These are phyloP conservation scores for Gymnocheta viridis DNA, from an alignment of 2,888 invertebrate species.

Conservation along the genomic window DNA sequence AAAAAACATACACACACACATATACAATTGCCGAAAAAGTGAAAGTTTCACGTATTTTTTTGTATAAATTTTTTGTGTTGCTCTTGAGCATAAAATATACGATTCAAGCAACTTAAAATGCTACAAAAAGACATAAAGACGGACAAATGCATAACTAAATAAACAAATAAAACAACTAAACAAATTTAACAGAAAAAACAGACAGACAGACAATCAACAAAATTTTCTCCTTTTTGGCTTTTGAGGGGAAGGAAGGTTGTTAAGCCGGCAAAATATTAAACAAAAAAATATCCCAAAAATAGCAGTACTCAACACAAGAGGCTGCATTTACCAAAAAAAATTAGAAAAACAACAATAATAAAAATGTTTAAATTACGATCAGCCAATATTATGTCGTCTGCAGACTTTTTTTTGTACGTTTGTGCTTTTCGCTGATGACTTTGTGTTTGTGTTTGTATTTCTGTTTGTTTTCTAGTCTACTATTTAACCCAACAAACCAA, in stretches of 20 bases:
- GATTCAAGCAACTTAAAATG: slow-evolving; percentile 24
- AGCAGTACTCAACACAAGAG: background rate
- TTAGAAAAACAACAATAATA: slow-evolving; percentile 18
- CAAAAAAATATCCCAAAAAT: background rate
- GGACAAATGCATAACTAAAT: slow-evolving; percentile 36
- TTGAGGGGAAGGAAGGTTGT: slow-evolving; percentile 4
- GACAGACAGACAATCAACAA: background rate
- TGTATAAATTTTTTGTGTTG: slow-evolving; percentile 3
- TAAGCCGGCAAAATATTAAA: slow-evolving; percentile 39
- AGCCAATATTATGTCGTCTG: slow-evolving; percentile 44
- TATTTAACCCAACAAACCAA: slow-evolving; percentile 32
- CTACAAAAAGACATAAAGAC: slow-evolving; percentile 23
- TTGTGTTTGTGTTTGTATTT: slow-evolving; percentile 4
- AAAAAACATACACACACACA: slow-evolving; percentile 17
- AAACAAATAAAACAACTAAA: slow-evolving; percentile 12
- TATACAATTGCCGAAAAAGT: slow-evolving; percentile 80
- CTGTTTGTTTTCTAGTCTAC: background rate
- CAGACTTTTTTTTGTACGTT: background rate
- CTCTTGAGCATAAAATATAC: slow-evolving; percentile 40
- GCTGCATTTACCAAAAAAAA: background rate
- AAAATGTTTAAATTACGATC: slow-evolving; percentile 20
- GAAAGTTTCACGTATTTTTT: slow-evolving; percentile 77
- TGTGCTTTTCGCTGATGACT: slow-evolving; percentile 2
- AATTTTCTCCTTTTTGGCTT: background rate
- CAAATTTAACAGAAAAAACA: slow-evolving; percentile 10